Evolutionary conservation across 2,888 invertebrate genomes (phyloP).

Genomic region (Mythimna ferrago): DNA sequence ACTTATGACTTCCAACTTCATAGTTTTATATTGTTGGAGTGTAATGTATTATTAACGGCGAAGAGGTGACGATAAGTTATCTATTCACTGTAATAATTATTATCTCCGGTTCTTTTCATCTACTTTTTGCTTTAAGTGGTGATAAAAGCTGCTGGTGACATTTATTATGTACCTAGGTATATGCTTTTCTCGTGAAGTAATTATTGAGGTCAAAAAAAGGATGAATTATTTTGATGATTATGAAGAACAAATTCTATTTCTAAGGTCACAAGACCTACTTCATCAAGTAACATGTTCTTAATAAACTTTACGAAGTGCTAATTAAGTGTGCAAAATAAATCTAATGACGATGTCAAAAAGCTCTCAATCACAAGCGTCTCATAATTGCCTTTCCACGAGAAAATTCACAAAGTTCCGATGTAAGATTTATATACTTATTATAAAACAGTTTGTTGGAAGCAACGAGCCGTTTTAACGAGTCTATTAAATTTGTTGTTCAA

Average conservation of each 20-base stretch:
- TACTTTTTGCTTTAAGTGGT: conserved; percentile 4
- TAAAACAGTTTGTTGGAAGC: conserved; percentile 58
- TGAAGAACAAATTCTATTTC: not conserved
- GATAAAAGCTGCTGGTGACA: conserved; percentile 1
- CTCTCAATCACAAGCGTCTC: conserved; percentile 36
- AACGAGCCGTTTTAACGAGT: conserved; percentile 66
- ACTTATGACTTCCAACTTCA: conserved; percentile 65
- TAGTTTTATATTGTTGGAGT: conserved; percentile 41
- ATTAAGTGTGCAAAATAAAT: conserved; percentile 23
- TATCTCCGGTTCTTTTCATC: conserved; percentile 12
- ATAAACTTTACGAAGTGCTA: conserved; percentile 12
- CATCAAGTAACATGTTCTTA: conserved; percentile 1
- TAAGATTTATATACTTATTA: conserved; percentile 55
- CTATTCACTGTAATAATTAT: conserved; percentile 12
- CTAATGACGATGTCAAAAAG: conserved; percentile 46
- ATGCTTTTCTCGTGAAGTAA: not conserved
- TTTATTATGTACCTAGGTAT: not conserved
- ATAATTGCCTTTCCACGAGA: conserved; percentile 39
- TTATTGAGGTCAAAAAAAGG: not conserved
- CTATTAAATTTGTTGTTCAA: conserved; percentile 71
- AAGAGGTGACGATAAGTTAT: conserved; percentile 31
- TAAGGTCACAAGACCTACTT: not conserved
- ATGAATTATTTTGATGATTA: not conserved
- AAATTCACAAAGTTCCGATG: conserved; percentile 43
- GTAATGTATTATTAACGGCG: conserved; percentile 43